These are phyloP conservation scores for Artibeus jamaicensis DNA, from an alignment of 2,797 vertebrate genomes.

Conservation along the genomic window DNA sequence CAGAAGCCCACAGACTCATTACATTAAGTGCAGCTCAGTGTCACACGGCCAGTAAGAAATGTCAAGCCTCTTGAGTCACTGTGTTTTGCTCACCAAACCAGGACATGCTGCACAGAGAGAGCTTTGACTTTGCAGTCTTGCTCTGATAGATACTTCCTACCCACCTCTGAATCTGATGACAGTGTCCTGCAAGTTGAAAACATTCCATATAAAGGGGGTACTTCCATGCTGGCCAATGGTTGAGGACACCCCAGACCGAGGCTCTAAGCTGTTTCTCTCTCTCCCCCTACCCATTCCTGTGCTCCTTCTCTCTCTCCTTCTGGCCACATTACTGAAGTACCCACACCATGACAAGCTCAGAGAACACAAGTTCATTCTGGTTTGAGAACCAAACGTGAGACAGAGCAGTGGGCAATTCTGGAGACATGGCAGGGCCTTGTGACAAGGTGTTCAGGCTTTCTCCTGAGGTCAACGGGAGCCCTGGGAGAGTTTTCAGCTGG, in stretches of 20 bases:
- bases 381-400: accelerated
- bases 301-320: background rate
- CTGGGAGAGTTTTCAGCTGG: background rate
- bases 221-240: accelerated
- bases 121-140: background rate
- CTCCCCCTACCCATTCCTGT: background rate
- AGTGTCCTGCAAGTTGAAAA: background rate
- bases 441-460: background rate
- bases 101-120: background rate
- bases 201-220: background rate
- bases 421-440: background rate
- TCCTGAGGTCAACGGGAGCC: background rate
- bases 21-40: background rate
- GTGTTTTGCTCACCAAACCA: background rate
- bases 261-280: background rate
- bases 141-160: background rate
- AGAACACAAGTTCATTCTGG: background rate
- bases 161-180: background rate
- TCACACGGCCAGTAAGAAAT: background rate
- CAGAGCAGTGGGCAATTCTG: no score
- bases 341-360: background rate
- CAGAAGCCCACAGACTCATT: background rate
- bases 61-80: background rate
- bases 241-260: no score
- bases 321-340: no score